Evolutionary conservation across 2,113 vertebrate genomes (phyloP).

Genomic region (Pangasianodon gigas): DNA sequence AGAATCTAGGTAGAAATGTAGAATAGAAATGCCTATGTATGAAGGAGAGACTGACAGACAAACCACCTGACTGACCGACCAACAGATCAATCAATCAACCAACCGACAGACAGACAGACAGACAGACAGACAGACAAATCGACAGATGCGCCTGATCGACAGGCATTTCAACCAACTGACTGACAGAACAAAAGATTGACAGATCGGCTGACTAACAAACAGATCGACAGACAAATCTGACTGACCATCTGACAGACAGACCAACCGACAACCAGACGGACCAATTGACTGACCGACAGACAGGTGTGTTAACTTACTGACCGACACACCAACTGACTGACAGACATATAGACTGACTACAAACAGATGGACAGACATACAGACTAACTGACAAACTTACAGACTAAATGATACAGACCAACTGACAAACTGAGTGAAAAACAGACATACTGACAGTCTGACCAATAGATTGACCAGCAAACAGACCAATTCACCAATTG

Average conservation of each 20-base stretch:
- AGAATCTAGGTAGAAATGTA: neutral
- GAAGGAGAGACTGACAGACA: neutral
- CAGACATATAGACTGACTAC: neutral
- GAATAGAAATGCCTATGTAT: neutral
- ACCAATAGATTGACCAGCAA: too few relatives aligned
- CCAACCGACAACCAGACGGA: neutral
- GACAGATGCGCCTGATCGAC: neutral
- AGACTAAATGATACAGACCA: neutral
- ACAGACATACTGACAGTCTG: too few relatives aligned
- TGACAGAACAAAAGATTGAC: neutral
- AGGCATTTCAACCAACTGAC: neutral
- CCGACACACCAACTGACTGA: neutral
- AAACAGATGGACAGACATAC: neutral
- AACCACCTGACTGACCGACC: neutral
- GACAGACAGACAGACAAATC: neutral
- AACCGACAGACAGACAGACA: neutral
- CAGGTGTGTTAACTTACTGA: neutral
- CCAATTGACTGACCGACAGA: neutral
- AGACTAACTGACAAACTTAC: neutral
- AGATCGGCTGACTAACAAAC: neutral
- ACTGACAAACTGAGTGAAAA: too few relatives aligned
- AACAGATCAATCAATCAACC: neutral
- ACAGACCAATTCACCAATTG: too few relatives aligned
- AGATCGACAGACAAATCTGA: neutral
- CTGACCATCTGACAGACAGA: neutral